Percentiles rank a stretch among this genome's conserved stretches.
These are phyloP conservation scores for Syngnathus scovelli DNA, from an alignment of 2,113 vertebrate species.

Conservation along the genomic window DNA sequence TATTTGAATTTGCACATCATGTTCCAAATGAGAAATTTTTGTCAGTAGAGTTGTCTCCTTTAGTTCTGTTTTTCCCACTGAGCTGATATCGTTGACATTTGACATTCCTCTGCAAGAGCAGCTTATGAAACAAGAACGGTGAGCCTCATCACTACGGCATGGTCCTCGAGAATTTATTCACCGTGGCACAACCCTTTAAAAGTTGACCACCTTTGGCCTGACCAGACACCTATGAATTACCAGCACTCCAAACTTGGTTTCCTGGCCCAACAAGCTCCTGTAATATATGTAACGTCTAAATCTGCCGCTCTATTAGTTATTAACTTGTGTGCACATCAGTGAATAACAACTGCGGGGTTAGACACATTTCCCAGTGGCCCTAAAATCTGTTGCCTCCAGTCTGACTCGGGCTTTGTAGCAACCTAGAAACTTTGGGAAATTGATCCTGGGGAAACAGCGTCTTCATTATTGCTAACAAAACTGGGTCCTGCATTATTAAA, in stretches of 20 bases:
- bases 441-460: conserved; percentile 22
- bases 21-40: conserved; percentile 23
- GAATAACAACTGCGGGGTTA: conserved; percentile 40
- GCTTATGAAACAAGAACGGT: conserved; percentile 18
- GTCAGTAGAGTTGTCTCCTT: conserved; percentile 13
- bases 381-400: conserved; percentile 40
- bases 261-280: too few relatives aligned
- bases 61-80: conserved; percentile 13
- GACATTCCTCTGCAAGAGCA: conserved; percentile 22
- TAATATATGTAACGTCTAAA: conserved; percentile 10
- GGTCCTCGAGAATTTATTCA: conserved; percentile 26
- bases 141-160: conserved; percentile 8
- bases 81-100: conserved; percentile 21
- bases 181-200: neutral
- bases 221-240: neutral
- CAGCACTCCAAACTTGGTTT: too few relatives aligned
- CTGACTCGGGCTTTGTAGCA: conserved; percentile 9
- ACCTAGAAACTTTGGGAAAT: conserved; percentile 21
- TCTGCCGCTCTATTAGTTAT: conserved; percentile 44
- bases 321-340: conserved; percentile 49
- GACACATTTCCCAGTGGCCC: conserved; percentile 52
- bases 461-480: conserved; percentile 15
- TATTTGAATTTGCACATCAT: conserved; percentile 33
- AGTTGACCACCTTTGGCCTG: neutral
- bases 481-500: conserved; percentile 9